A percentile compares a stretch with the other conserved stretches of the same genome.
phyloP scores from a whole-genome alignment of 2,888 invertebrate genomes.

The Carabus problematicus region DNA sequence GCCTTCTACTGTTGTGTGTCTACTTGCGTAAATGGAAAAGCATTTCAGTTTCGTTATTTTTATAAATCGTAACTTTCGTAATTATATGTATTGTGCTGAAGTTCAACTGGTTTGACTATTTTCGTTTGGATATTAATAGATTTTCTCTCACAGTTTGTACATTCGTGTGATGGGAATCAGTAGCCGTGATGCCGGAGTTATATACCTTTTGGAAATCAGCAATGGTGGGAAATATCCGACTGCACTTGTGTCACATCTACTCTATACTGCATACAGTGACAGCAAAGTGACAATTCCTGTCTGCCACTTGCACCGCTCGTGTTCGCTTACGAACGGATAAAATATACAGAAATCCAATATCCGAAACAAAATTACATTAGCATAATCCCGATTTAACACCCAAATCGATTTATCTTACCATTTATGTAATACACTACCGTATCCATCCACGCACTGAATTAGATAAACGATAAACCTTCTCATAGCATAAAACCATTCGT shows the following conservation, averaged over 20 bases:
- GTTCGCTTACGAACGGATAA: constrained; percentile 42
- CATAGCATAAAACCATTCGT: too few species aligned
- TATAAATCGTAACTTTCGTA: too few species aligned
- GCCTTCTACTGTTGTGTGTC: neutral
- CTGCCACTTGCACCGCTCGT: constrained; percentile 23
- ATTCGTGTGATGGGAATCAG: neutral
- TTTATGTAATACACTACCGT: constrained; percentile 45
- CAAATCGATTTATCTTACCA: constrained; percentile 53
- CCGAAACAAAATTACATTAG: constrained; percentile 60
- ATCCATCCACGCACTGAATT: constrained; percentile 22
- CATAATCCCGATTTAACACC: constrained; percentile 55
- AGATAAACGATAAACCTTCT: constrained; percentile 3
- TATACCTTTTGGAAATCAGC: neutral
- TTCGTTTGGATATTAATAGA: neutral
- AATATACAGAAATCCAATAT: constrained; percentile 60
- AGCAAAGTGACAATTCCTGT: constrained; percentile 35
- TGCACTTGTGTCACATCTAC: constrained; percentile 9
- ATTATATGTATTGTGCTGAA: too few species aligned
- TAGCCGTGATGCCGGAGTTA: neutral
- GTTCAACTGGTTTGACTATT: too few species aligned
- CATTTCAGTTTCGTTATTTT: too few species aligned
- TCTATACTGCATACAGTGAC: neutral
- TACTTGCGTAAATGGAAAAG: too few species aligned
- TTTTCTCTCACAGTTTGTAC: neutral
- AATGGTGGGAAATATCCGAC: constrained; percentile 2